These are phyloP conservation scores for Xerus inauris DNA, from an alignment of 2,113 vertebrate genomes.

Conservation along the genomic window DNA sequence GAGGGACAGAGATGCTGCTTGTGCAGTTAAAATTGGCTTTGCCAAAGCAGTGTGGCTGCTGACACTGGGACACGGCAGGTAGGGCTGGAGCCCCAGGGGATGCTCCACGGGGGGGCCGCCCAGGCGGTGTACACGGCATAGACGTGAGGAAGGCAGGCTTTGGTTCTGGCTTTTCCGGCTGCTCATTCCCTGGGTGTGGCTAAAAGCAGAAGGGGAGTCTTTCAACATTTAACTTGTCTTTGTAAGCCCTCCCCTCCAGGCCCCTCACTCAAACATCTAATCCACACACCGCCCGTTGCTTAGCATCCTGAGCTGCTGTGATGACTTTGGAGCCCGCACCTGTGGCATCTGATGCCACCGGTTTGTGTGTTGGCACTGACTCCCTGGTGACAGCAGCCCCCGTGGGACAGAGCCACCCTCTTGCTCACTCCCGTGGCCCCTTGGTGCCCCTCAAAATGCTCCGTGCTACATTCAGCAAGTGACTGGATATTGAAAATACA, in stretches of 20 bases:
- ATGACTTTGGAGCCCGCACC: neutral
- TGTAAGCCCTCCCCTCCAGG: neutral
- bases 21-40: neutral
- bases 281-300: rapidly evolving
- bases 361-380: rapidly evolving
- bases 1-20: no score
- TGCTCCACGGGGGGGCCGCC: neutral
- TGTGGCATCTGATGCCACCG: rapidly evolving
- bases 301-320: neutral
- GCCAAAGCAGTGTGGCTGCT: neutral
- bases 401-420: rapidly evolving
- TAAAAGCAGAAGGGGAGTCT: no score
- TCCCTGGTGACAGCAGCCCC: neutral
- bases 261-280: neutral
- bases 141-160: neutral
- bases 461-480: neutral
- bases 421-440: rapidly evolving
- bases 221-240: neutral
- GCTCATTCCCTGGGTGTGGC: rapidly evolving
- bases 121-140: neutral
- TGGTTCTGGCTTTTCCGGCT: neutral
- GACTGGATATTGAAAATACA: neutral
- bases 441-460: no score
- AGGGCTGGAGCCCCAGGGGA: neutral
- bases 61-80: neutral